Base-by-base conservation (phyloP, 2,888 invertebrate species). In the Drosophila prostipennis region DNA sequence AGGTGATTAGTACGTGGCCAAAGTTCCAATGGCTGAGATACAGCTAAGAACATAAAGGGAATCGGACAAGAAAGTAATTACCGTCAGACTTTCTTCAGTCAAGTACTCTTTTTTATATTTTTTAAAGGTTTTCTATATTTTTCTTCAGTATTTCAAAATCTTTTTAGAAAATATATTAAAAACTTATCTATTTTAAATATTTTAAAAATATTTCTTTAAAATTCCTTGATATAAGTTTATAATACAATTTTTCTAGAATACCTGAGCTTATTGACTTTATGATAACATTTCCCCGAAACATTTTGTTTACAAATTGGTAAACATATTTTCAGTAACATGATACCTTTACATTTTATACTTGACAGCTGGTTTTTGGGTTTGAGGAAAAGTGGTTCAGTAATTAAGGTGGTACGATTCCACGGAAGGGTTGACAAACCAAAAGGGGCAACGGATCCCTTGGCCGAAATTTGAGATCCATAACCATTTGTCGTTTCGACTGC, bases 1-100 rank as follows among this genome's bases (percentile, higher is more conserved):
- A 56, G 64, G 71, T 71, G 71, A 71, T 71, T 71, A 71, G 71
- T 71, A 71, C 71, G 71, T 71, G 71, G 63, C 52, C 63, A 40
- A 61, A 36, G 54, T 51, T 45, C 23, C 40, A 40, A 34, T 53
- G 45, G 40, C 16, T 57, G 37, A 42, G 40, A 43, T 19, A 61
- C 34, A 11, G 7, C 26, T 19, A 39, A 13, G 10, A 49, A 36
- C 26, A 14, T 11, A 3, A 14, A 8, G 16, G 45, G 37, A 49
- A 14, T 16, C n/a, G 56, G 36, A 49, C 32, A 57, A 36, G 39
- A 39, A 40, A 45, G 36, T 34, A 49, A 29, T 45, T 68, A 49
- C 23, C 36, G 37, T 6, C n/a, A 10, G 11, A 32, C 46, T 56
- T 39, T 19, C 11, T 2, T 2, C 6, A 14, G 11, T 10, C 6